These are phyloP conservation scores for Origma solitaria DNA, from an alignment of 2,113 vertebrate genomes.

Conservation along the genomic window DNA sequence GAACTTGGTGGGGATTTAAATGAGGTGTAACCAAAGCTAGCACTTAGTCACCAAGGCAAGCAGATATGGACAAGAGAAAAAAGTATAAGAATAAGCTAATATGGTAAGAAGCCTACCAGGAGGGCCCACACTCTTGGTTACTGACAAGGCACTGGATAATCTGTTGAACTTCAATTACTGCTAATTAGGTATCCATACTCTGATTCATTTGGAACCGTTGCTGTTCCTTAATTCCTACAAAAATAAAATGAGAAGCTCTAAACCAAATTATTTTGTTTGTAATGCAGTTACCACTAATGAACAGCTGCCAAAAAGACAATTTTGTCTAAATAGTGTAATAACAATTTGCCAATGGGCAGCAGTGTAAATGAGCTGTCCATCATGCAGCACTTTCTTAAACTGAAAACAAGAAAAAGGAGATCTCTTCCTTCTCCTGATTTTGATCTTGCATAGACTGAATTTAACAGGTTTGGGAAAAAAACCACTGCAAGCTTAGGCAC, in stretches of 20 bases:
- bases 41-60: not conserved
- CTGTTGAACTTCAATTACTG: not conserved
- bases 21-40: fast-evolving
- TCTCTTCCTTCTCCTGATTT: not conserved
- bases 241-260: not conserved
- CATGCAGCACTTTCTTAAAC: not conserved
- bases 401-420: not conserved
- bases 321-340: not conserved
- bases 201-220: not conserved
- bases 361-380: not conserved
- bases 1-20: not conserved
- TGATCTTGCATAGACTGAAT: not conserved
- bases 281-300: not conserved
- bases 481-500: not conserved
- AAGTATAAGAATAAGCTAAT: not conserved
- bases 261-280: not conserved
- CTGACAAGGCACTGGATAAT: not conserved
- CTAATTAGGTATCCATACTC: not conserved
- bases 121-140: not conserved
- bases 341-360: not conserved
- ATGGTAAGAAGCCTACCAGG: not conserved
- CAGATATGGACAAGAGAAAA: not conserved
- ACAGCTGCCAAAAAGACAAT: constrained; percentile 29
- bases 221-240: not conserved
- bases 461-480: not conserved